Evolutionary conservation across 2,113 vertebrate genomes (phyloP).

Genomic region (Dolichotis patagonum): DNA sequence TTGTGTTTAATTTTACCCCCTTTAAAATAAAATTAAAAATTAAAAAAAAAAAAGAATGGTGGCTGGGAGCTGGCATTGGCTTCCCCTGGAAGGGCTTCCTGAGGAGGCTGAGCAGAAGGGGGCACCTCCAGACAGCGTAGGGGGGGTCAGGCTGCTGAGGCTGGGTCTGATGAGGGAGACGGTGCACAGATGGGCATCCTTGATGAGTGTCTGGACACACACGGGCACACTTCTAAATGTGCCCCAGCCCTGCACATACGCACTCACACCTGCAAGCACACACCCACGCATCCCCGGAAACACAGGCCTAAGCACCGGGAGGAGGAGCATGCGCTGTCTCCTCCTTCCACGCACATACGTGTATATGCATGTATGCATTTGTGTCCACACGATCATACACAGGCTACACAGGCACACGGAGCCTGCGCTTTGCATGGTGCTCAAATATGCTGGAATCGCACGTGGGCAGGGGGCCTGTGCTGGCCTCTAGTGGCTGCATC

Average conservation of each 20-base stretch:
- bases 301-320: background rate
- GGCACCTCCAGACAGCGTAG: background rate
- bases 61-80: background rate
- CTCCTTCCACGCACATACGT: background rate
- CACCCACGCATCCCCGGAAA: background rate
- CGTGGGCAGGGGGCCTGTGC: background rate
- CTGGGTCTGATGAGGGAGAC: background rate
- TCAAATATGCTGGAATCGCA: background rate
- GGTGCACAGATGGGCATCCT: background rate
- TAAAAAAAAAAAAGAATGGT: no score
- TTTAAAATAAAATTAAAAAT: no score
- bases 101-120: background rate
- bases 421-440: background rate
- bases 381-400: background rate
- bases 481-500: background rate
- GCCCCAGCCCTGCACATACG: background rate
- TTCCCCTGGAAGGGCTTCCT: background rate
- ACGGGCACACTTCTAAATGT: background rate
- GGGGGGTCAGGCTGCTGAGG: background rate
- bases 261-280: background rate
- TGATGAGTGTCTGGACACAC: background rate
- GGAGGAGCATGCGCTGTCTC: background rate
- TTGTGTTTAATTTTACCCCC: no score
- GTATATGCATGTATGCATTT: accelerated
- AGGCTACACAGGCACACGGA: background rate